Evolutionary conservation across 2,113 vertebrate species (phyloP).

Genomic region (Lanius ludovicianus): DNA sequence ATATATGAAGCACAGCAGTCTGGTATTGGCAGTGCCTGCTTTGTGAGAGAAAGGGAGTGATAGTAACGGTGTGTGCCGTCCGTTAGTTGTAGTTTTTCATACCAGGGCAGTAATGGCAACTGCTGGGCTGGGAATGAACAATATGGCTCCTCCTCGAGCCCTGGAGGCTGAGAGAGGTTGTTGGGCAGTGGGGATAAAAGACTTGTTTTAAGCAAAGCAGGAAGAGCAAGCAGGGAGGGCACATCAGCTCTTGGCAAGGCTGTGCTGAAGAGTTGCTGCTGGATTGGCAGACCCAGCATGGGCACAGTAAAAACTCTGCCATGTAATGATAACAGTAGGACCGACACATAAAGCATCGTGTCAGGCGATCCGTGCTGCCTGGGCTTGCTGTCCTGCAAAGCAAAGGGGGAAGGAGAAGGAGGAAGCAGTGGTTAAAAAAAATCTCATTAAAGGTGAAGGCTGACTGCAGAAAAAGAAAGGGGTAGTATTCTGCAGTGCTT

Average conservation of each 20-base stretch:
- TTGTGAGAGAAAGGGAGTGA: background rate
- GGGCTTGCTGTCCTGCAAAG: background rate
- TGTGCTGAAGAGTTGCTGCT: background rate
- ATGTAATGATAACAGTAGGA: background rate
- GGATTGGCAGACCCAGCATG: background rate
- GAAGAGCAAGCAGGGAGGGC: background rate
- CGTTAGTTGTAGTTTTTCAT: background rate
- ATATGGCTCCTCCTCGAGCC: background rate
- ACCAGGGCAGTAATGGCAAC: background rate
- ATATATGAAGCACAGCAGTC: constrained; percentile 3
- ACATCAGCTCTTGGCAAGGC: background rate
- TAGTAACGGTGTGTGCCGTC: background rate
- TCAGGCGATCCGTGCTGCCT: background rate
- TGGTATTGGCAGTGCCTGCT: background rate
- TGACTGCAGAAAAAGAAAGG: background rate
- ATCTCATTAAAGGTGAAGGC: background rate
- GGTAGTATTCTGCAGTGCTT: background rate
- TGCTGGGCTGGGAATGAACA: background rate
- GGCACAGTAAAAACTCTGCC: background rate
- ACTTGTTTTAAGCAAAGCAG: background rate
- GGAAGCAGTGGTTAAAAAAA: background rate
- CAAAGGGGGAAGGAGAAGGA: background rate
- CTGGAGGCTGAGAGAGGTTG: background rate
- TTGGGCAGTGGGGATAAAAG: background rate
- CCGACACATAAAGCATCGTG: fast-evolving